phyloP scores from a whole-genome alignment of 2,888 invertebrate genomes.

The Spilarctia lutea region DNA sequence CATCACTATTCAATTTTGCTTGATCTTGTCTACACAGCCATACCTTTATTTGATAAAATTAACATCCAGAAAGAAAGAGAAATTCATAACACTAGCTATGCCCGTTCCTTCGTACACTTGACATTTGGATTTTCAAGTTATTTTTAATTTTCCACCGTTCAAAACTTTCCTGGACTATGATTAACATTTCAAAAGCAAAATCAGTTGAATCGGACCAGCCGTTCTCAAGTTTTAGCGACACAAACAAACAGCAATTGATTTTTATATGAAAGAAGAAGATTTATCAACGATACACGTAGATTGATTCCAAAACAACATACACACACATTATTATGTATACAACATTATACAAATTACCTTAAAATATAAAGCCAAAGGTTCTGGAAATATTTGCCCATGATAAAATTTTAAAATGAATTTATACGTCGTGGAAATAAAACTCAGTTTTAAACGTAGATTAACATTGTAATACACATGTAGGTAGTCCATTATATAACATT shows the following conservation, averaged over 20 bases:
- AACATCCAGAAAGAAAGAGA: background rate
- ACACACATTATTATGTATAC: background rate
- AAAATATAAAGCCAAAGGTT: background rate
- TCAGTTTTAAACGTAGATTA: background rate
- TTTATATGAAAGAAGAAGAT: too few species aligned
- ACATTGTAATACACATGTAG: background rate
- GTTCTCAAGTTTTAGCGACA: too few species aligned
- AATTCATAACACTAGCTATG: background rate
- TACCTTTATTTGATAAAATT: background rate
- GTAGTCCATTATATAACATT: background rate
- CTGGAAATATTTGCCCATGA: background rate
- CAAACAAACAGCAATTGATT: too few species aligned
- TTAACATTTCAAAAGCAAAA: too few species aligned
- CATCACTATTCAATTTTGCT: background rate
- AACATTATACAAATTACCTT: background rate
- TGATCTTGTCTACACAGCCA: background rate
- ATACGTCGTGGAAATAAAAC: background rate
- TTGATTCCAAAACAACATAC: background rate
- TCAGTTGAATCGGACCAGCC: too few species aligned
- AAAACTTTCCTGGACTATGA: too few species aligned
- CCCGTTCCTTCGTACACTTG: too few species aligned
- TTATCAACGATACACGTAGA: too few species aligned
- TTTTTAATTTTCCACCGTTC: too few species aligned
- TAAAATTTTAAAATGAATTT: background rate
- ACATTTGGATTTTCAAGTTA: too few species aligned